Base-by-base conservation (phyloP, 2,113 vertebrate genomes). In the Colinus virginianus region DNA sequence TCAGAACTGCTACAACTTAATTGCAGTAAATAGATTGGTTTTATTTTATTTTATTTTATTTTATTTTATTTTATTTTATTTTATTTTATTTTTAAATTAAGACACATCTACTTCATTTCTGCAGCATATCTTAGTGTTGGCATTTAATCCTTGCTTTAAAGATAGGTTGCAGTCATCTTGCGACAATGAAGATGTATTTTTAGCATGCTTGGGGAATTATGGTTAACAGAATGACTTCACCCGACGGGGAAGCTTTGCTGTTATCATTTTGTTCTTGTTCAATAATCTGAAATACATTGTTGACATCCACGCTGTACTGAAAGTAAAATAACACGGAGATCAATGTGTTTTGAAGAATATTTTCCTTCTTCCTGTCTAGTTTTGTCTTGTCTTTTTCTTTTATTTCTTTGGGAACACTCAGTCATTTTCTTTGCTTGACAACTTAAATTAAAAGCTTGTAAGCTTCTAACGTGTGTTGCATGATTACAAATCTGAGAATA, bases 191-290 rank as follows among this genome's bases (percentile, higher is more conserved):
- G 86, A 90, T 70, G 26, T 45, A 53, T 93, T 94, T 94, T 75
- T 71, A 75, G 69, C 46, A 66, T 2, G 7, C 68, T 87, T 81
- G 59, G 77, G 78, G 76, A 86, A 51, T 21, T 90, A 84, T 11
- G 8, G 64, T 78, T 59, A 66, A 74, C 20, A 49, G 67, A 92
- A 85, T 61, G 25, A 83, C 62, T 91, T 91, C 75, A 90, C 46
- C 62, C 2, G 0, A 62, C 88, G 72, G 72, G 81, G 18, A 87
- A 80, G 32, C 48, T 88, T 85, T 77, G 13, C 69, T 93, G 25
- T 69, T 96, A 72, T 77, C 4, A 46, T 71, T 92, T 94, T 91
- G 17, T 89, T 91, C 75, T 72, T 85, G 67, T 84, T 93, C 71
- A 72, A 26, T 76, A 85, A 87, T 80, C 46, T 7, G 7, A 90